phyloP scores from a whole-genome alignment of 1,140 invertebrate species.

The Drosophila nannoptera region DNA sequence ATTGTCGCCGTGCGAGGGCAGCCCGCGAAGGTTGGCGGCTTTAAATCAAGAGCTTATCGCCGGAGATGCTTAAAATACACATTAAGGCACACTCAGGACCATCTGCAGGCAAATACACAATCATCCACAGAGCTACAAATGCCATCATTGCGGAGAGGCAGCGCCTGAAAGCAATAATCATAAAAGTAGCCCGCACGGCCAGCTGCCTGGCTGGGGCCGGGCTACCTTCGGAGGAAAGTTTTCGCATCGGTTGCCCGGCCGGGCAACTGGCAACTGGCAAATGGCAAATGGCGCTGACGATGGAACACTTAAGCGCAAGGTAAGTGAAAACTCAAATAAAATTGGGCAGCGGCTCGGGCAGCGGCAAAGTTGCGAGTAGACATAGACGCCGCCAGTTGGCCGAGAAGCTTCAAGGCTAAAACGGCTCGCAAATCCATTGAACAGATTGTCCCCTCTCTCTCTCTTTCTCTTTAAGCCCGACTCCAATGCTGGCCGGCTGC shows the following conservation, averaged over 20 bases:
- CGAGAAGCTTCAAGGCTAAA: slow-evolving; percentile 37
- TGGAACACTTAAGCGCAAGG: slow-evolving; percentile 67
- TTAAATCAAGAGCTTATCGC: slow-evolving; percentile 60
- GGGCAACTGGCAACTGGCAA: too few species aligned
- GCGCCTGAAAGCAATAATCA: slow-evolving; percentile 62
- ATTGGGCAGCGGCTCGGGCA: slow-evolving; percentile 38
- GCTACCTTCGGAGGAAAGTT: slow-evolving; percentile 47
- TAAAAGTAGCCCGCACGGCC: slow-evolving; percentile 63
- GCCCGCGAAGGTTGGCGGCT: slow-evolving; percentile 29
- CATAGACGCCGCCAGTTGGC: slow-evolving; percentile 4
- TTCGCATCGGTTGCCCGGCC: slow-evolving; percentile 43
- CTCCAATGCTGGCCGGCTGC: background rate
- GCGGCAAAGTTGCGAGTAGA: slow-evolving; percentile 34
- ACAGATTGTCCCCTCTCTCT: slow-evolving; percentile 9
- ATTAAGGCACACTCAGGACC: slow-evolving; percentile 51
- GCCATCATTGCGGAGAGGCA: slow-evolving; percentile 36
- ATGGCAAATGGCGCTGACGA: slow-evolving; percentile 63
- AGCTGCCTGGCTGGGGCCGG: slow-evolving; percentile 8
- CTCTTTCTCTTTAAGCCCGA: slow-evolving; percentile 23
- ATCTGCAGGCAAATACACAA: slow-evolving; percentile 16
- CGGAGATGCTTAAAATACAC: slow-evolving; percentile 62
- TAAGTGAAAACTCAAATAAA: slow-evolving; percentile 74
- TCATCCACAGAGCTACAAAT: slow-evolving; percentile 36
- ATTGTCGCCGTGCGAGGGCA: slow-evolving; percentile 26
- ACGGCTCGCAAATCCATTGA: slow-evolving; percentile 41